Conservation (phyloP, 1,140 invertebrate genomes). For the Drosophila tsacasi region DNA sequence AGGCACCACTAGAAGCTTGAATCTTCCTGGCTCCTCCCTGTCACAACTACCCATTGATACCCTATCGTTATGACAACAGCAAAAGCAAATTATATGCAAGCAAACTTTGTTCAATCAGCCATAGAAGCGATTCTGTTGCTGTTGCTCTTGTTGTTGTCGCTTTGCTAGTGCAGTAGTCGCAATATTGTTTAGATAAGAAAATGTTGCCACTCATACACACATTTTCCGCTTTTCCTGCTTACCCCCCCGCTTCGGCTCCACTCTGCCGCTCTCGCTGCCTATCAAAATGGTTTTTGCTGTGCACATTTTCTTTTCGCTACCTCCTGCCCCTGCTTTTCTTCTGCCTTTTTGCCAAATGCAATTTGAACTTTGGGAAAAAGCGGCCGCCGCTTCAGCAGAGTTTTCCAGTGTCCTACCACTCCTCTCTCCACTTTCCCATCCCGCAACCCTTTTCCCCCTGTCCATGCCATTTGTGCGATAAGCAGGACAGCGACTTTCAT, state of each 20-base stretch:
- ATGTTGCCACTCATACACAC: conserved; percentile 57
- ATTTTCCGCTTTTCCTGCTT: conserved; percentile 47
- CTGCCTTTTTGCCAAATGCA: conserved; percentile 61
- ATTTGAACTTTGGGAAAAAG: conserved; percentile 69
- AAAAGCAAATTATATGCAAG: conserved; percentile 47
- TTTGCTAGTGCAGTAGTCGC: conserved; percentile 52
- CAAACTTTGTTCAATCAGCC: conserved; percentile 80
- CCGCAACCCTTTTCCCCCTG: conserved; percentile 3
- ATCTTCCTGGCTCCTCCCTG: neutral
- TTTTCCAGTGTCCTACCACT: conserved; percentile 3
- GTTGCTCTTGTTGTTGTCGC: conserved; percentile 45
- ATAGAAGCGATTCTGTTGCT: conserved; percentile 55
- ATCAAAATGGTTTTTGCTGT: conserved; percentile 66
- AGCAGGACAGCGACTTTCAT: conserved; percentile 62
- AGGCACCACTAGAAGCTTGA: neutral
- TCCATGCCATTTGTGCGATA: conserved; percentile 52
- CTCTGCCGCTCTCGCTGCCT: conserved; percentile 45
- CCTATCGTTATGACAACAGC: conserved; percentile 40
- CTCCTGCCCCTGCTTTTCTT: neutral
- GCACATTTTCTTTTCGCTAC: conserved; percentile 49
- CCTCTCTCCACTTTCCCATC: too few relatives aligned
- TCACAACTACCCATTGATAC: conserved; percentile 12
- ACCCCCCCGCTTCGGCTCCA: neutral
- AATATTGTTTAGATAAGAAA: conserved; percentile 82
- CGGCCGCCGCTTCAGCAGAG: conserved; percentile 35